Evolutionary conservation across 2,888 invertebrate species (phyloP), one percentile per base, ranked within the genome.

Genomic region (Trichacis sp.): DNA sequence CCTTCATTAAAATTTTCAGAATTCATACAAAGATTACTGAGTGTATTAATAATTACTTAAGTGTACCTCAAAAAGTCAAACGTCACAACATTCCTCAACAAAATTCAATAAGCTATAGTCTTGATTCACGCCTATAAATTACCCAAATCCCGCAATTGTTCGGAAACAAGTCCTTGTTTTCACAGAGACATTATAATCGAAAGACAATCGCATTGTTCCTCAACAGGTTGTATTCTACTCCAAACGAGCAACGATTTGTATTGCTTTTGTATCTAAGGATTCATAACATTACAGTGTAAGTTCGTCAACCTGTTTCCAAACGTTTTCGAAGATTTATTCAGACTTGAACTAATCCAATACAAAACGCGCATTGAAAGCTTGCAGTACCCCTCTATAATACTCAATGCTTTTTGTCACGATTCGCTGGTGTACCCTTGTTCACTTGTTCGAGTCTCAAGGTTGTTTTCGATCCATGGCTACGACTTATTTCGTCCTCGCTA

Each of bases 341-440:
- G 57, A 57, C 57, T 38, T 57, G 56, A 53, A 48, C 57, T 63
- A 63, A 63, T 63, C 63, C 57, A 45, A 24, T 36, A 63, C 63
- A 57, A 63, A 63, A 63, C 56, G 57, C 33, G 33, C 57, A 38
- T 48, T 36, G 48, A 48, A 53, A 63, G 57, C 63, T 48, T 52
- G 63, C 57, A 57, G 53, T 63, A 36, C 42, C 17, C 51, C 51
- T 62, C 56, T 56, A 24, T 24, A 24, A n/a, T 24, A 56, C 52
- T 42, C 51, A 1, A 14, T 9, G 47, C 55, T 56, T 62, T 62
- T 56, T 56, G 42, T 42, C 42, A 33, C 33, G 33, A 33, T 33
- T 33, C n/a, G 33, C 33, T n/a, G 11, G 15, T 42, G 42, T 62
- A 42, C 47, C 51, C 42, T 51, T 48, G 49, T 57, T 57, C 49